Percentiles rank a stretch among this genome's conserved stretches.
Evolutionary conservation across 2,888 invertebrate genomes (phyloP).

Genomic region (Scelioninae gen. 1): DNA sequence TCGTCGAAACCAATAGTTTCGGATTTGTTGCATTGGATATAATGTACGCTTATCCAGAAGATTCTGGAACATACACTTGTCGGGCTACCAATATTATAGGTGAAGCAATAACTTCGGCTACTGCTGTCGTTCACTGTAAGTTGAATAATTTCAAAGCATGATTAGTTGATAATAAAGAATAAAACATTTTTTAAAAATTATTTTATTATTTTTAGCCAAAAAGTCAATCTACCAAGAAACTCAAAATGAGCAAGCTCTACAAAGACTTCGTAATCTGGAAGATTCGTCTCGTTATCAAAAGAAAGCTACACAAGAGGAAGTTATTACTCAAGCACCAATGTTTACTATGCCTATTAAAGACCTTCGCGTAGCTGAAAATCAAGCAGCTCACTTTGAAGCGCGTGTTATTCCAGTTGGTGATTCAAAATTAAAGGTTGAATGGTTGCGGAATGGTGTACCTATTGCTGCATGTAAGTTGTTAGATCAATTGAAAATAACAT

Average conservation of each 20-base stretch:
- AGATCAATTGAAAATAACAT: neutral
- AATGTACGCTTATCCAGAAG: slow-evolving; percentile 97
- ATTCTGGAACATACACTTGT: slow-evolving; percentile 98
- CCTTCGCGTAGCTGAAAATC: slow-evolving; percentile 93
- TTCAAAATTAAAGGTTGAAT: slow-evolving; percentile 95
- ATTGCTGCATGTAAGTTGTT: slow-evolving; percentile 91
- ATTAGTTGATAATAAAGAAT: neutral
- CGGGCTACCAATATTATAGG: slow-evolving; percentile 97
- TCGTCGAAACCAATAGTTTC: slow-evolving; percentile 98
- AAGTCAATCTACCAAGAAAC: slow-evolving; percentile 94
- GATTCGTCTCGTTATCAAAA: slow-evolving; percentile 91
- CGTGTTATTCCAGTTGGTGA: slow-evolving; percentile 97
- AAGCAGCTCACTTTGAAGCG: slow-evolving; percentile 97
- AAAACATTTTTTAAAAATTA: neutral
- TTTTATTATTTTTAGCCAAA: slow-evolving; percentile 83
- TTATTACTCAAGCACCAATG: slow-evolving; percentile 93
- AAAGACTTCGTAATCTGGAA: slow-evolving; percentile 92
- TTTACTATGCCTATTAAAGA: slow-evolving; percentile 96
- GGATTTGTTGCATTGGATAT: slow-evolving; percentile 98
- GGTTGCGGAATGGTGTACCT: slow-evolving; percentile 95
- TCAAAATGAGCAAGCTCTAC: slow-evolving; percentile 93
- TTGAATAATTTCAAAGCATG: slow-evolving; percentile 2
- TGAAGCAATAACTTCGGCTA: slow-evolving; percentile 96
- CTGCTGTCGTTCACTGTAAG: slow-evolving; percentile 92
- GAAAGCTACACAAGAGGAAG: slow-evolving; percentile 90